Conservation (phyloP, 2,113 vertebrate genomes). For the Brachyistius frenatus region DNA sequence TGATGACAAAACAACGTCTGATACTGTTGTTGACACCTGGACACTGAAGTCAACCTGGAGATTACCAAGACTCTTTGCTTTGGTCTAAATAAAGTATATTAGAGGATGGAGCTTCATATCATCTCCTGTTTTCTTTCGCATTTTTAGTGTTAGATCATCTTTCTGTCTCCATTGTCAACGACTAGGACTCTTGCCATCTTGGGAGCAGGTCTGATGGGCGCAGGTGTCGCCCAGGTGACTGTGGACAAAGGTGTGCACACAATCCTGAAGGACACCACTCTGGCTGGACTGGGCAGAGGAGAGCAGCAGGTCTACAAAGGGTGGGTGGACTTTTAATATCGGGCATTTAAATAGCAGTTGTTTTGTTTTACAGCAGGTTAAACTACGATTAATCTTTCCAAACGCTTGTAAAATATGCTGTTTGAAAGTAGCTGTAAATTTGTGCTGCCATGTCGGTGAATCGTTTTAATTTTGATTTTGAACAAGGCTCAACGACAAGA, state of each 20-base stretch:
- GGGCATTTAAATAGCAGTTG: too few relatives aligned
- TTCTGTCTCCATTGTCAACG: constrained; percentile 2
- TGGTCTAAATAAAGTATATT: too few relatives aligned
- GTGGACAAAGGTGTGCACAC: constrained; percentile 92
- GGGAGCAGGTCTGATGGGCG: constrained; percentile 97
- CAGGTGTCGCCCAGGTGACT: constrained; percentile 93
- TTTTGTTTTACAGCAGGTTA: too few relatives aligned
- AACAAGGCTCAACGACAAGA: constrained; percentile 91
- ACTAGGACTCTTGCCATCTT: constrained; percentile 90
- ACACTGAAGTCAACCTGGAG: too few relatives aligned
- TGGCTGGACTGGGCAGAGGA: constrained; percentile 88
- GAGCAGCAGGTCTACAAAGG: constrained; percentile 97
- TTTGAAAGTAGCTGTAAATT: too few relatives aligned
- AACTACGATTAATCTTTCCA: too few relatives aligned
- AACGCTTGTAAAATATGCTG: too few relatives aligned
- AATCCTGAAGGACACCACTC: constrained; percentile 91
- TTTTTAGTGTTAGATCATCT: background rate
- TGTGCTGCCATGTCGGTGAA: background rate
- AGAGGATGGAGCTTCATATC: too few relatives aligned
- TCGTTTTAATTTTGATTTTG: constrained; percentile 4
- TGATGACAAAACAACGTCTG: background rate
- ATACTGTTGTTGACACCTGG: background rate
- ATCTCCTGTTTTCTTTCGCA: background rate
- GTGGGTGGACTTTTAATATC: constrained; percentile 76
- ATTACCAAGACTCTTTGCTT: too few relatives aligned